phyloP scores from a whole-genome alignment of 2,113 vertebrate species.

The Brienomyrus brachyistius region DNA sequence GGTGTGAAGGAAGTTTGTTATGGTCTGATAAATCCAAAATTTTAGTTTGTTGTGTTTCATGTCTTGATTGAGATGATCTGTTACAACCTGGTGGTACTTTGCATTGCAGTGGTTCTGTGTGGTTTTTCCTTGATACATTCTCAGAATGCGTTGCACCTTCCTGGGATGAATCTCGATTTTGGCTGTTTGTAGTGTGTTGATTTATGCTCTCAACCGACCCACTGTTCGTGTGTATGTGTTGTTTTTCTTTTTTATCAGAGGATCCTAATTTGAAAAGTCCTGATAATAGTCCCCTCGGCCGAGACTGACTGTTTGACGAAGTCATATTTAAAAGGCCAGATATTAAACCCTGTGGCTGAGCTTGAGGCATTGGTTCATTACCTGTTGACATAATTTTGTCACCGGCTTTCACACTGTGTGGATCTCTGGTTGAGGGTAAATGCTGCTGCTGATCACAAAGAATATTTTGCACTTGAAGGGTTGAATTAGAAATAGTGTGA shows the following conservation, averaged over 20 bases:
- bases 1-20: slow-evolving; percentile 22
- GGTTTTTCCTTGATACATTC: slow-evolving; percentile 5
- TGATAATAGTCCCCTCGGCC: slow-evolving; percentile 58
- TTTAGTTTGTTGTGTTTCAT: background rate
- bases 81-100: background rate
- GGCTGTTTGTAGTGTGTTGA: slow-evolving; percentile 11
- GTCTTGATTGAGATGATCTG: background rate
- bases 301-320: slow-evolving; percentile 38
- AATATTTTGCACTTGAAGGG: slow-evolving; percentile 29
- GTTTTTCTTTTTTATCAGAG: slow-evolving; percentile 32
- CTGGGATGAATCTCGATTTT: slow-evolving; percentile 27
- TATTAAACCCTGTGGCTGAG: slow-evolving; percentile 46
- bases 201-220: slow-evolving; percentile 31
- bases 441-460: slow-evolving; percentile 24
- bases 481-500: slow-evolving; percentile 19
- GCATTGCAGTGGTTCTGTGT: background rate
- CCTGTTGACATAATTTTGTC: slow-evolving; percentile 10
- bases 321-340: slow-evolving; percentile 53
- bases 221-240: slow-evolving; percentile 32
- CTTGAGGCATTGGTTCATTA: slow-evolving; percentile 23
- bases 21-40: background rate
- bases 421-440: background rate
- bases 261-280: slow-evolving; percentile 54
- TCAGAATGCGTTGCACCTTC: slow-evolving; percentile 37
- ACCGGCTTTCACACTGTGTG: background rate